These are phyloP conservation scores for Leucozona laternaria DNA, from an alignment of 2,888 invertebrate genomes.

Conservation along the genomic window DNA sequence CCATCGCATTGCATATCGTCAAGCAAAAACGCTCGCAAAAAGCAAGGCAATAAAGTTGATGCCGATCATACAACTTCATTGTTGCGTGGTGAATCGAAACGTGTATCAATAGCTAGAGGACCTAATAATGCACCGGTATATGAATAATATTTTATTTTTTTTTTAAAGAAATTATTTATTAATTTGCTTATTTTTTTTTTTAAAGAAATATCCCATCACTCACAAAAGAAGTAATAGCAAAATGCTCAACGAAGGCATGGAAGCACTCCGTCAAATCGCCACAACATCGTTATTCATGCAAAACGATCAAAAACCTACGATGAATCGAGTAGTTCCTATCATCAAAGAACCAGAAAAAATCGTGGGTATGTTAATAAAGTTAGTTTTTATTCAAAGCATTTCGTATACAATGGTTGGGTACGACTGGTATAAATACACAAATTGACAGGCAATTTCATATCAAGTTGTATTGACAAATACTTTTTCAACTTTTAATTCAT, in stretches of 20 bases:
- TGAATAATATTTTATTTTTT: background rate
- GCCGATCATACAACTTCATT: conserved; percentile 84
- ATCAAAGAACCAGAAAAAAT: conserved; percentile 83
- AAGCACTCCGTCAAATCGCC: conserved; percentile 84
- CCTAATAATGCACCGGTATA: conserved; percentile 80
- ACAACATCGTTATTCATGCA: conserved; percentile 84
- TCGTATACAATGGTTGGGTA: too few species aligned
- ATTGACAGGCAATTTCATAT: too few species aligned
- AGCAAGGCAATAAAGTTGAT: conserved; percentile 84
- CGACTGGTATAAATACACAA: too few species aligned
- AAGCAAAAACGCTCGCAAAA: conserved; percentile 87
- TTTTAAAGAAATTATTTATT: background rate
- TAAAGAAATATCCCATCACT: conserved; percentile 81
- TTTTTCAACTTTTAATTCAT: too few species aligned
- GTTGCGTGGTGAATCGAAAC: conserved; percentile 83
- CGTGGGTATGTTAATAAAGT: conserved; percentile 76
- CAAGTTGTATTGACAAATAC: too few species aligned
- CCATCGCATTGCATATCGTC: conserved; percentile 90
- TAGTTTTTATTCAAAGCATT: too few species aligned
- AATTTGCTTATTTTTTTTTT: background rate
- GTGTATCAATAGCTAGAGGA: conserved; percentile 83
- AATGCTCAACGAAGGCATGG: conserved; percentile 84
- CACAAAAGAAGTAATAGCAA: conserved; percentile 83
- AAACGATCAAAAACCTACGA: conserved; percentile 83
- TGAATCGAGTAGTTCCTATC: conserved; percentile 82